Conservation (phyloP, 2,888 invertebrate genomes). For the Cyrtodaria siliqua region DNA sequence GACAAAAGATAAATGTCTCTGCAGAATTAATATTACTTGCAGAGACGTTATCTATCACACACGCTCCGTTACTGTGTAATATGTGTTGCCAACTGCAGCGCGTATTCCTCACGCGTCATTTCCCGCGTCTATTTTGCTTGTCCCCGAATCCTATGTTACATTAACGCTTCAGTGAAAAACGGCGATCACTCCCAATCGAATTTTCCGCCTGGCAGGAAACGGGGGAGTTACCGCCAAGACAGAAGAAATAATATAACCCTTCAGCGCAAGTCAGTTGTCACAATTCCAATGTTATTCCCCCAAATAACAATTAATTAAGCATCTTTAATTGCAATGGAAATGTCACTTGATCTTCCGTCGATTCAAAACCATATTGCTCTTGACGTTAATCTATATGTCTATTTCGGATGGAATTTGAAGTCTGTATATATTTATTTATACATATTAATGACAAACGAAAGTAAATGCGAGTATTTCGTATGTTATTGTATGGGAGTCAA, state of each 20-base stretch:
- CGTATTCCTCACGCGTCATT: slow-evolving; percentile 51
- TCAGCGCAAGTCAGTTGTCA: slow-evolving; percentile 45
- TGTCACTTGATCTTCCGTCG: slow-evolving; percentile 8
- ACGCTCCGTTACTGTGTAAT: slow-evolving; percentile 47
- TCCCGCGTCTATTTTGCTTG: slow-evolving; percentile 15
- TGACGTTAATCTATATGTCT: slow-evolving; percentile 3
- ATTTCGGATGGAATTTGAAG: neutral
- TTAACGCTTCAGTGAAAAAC: slow-evolving; percentile 37
- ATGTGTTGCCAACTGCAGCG: slow-evolving; percentile 62
- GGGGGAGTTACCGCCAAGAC: slow-evolving; percentile 41
- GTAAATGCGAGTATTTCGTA: too few relatives aligned
- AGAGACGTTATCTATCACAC: slow-evolving; percentile 22
- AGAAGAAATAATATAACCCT: slow-evolving; percentile 51
- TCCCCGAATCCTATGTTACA: slow-evolving; percentile 46
- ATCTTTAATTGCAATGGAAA: slow-evolving; percentile 26
- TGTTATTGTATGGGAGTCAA: too few relatives aligned
- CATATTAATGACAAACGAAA: too few relatives aligned
- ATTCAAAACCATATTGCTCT: slow-evolving; percentile 13
- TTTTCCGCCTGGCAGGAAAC: slow-evolving; percentile 28
- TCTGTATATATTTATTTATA: too few relatives aligned
- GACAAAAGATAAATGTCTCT: neutral
- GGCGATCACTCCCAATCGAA: slow-evolving; percentile 29
- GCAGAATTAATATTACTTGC: slow-evolving; percentile 1
- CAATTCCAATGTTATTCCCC: slow-evolving; percentile 26
- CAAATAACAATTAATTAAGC: slow-evolving; percentile 38